Evolutionary conservation across 2,113 vertebrate genomes (phyloP), one percentile per base, ranked within the genome.

Genomic region (Stigmatopora nigra): DNA sequence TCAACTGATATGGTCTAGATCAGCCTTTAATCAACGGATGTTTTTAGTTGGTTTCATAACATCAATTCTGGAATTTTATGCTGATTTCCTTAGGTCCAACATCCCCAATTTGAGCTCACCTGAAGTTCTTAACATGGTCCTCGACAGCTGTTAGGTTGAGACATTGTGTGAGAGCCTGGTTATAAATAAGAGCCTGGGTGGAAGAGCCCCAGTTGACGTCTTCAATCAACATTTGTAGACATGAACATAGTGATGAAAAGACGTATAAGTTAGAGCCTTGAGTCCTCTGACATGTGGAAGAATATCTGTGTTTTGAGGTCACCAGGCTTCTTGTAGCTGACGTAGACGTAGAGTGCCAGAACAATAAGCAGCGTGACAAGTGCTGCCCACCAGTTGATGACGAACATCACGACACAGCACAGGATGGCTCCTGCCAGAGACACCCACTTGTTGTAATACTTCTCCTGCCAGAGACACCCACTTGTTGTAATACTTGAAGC

Each of bases 141-240:
- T 98, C 95, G 0, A 99, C 95, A 22, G 93, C 93, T 0, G 95
- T 92, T 41, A 99, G 93, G 36, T 93, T 93, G 65, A 96, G 89
- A 7, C 92, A 92, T 90, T 98, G 95, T 44, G 96, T 94, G 66
- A 99, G 77, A 1, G 96, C 96, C 84, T 90, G 94, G 82, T 98
- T 89, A 67, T 98, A 98, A 59, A 96, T 98, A 89, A 98, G 84
- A 58, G 96, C 96, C 89, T 99, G 96, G 2, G 96, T 99, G 45
- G 96, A 99, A 0, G 96, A 99, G 9, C 96, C 96, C 96, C 96
- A 99, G 86, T 99, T 99, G 68, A 99, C 96, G 88, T 99, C 96
- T 98, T 71, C 16, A 67, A 16, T 38, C 74, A 57, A 63, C 2
- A 67, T n/a, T n/a, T 14, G 53, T 1, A 48, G 16, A 55, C 63